Evolutionary conservation across 2,113 vertebrate species (phyloP), one percentile per base, ranked within the genome.

Genomic region (Antechinus flavipes): DNA sequence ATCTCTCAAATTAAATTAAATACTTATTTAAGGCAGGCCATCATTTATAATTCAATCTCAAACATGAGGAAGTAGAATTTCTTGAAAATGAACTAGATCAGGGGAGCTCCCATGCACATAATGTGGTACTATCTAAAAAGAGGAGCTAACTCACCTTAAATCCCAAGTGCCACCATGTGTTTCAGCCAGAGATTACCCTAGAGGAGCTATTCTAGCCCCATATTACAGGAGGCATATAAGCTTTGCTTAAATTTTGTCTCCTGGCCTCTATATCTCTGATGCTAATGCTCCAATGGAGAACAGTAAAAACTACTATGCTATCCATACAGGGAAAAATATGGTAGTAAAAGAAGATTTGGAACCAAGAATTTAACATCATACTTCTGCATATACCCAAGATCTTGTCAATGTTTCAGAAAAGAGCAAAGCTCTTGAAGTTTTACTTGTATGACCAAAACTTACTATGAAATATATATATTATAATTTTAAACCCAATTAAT

Each of bases 401-500:
- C 91, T 93, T 23, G 84, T n/a, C 8, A 54, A 11, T 89, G 95
- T 91, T 93, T 2, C 94, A 91, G 55, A 16, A 90, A 19, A 24
- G 56, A 97, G 23, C 4, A 92, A 54, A 52, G n/a, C 47, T 90
- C 47, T 94, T 91, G 68, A 84, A 54, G 26, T 84, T 95, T 95
- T 49, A 91, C 92, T 93, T 97, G 30, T 49, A 56, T 91, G 90
- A 25, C 46, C 92, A 94, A 56, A 96, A 27, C 93, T 94, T 47
- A 95, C 30, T 27, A 94, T 16, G 22, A 91, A 94, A 91, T 35
- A 47, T 94, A 94, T 97, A 97, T 97, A 97, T 93, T 50, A 95
- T 97, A 97, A 53, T 12, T 94, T 97, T 98, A 97, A 98, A 98
- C 96, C 97, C 98, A 98, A 97, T 98, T 98, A 98, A 98, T 98